A percentile compares a stretch with the other conserved stretches of the same genome.
phyloP scores from a whole-genome alignment of 1,140 invertebrate species.

The Macrostomum lignano region DNA sequence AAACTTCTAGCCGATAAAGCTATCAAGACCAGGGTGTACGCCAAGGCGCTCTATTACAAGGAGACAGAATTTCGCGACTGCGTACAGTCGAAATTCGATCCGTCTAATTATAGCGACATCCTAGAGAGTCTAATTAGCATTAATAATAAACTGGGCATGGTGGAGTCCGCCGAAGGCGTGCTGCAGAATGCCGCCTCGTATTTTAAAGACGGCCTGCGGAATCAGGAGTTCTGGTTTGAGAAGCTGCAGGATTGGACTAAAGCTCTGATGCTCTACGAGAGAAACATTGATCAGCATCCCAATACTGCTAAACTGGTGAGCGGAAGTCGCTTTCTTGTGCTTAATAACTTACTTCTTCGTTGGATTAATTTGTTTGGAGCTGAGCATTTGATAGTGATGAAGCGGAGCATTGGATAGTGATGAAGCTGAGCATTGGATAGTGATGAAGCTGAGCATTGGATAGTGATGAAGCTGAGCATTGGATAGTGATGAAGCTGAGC shows the following conservation, averaged over 20 bases:
- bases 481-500: too few relatives aligned
- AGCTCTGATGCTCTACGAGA: slow-evolving; percentile 53
- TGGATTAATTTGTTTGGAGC: too few relatives aligned
- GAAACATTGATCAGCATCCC: too few relatives aligned
- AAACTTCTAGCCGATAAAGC: slow-evolving; percentile 38
- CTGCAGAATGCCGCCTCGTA: slow-evolving; percentile 63
- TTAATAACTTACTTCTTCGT: too few relatives aligned
- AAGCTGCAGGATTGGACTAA: slow-evolving; percentile 94
- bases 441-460: too few relatives aligned
- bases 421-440: too few relatives aligned
- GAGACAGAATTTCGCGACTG: slow-evolving; percentile 61
- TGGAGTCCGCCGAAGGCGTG: slow-evolving; percentile 72
- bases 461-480: too few relatives aligned
- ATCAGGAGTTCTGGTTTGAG: slow-evolving; percentile 90
- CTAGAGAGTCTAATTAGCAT: slow-evolving; percentile 34
- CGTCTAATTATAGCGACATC: slow-evolving; percentile 3
- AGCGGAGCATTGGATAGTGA: too few relatives aligned
- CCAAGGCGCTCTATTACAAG: slow-evolving; percentile 90
- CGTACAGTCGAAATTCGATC: slow-evolving; percentile 5
- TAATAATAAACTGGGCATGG: slow-evolving; percentile 91
- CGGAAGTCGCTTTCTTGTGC: too few relatives aligned
- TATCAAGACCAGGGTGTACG: slow-evolving; percentile 43
- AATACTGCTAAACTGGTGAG: too few relatives aligned
- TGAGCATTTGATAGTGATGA: too few relatives aligned
- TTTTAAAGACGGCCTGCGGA: slow-evolving; percentile 33